phyloP scores from a whole-genome alignment of 53 echinoderm and acorn worm species.

The Henricia sp. region DNA sequence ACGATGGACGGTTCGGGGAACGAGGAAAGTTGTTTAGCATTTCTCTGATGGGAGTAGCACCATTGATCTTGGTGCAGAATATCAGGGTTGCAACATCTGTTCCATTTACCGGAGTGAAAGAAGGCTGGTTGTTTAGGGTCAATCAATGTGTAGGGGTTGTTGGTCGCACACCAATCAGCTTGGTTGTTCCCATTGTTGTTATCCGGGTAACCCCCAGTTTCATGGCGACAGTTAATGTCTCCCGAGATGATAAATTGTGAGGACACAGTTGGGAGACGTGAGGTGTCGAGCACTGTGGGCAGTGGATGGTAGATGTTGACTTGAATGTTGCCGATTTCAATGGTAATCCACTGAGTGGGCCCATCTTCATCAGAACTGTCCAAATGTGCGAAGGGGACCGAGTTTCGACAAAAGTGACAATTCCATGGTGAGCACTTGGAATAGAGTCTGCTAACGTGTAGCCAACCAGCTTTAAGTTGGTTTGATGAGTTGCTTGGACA shows the following conservation, averaged over 20 bases:
- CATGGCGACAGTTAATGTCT: slow-evolving; percentile 9
- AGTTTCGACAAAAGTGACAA: slow-evolving; percentile 6
- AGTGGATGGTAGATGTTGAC: slow-evolving; percentile 30
- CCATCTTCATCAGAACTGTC: slow-evolving; percentile 7
- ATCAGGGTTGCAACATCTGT: too few relatives aligned
- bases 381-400: slow-evolving; percentile 6
- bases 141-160: background rate
- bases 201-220: slow-evolving; percentile 11
- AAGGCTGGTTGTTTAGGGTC: background rate
- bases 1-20: slow-evolving; percentile 1
- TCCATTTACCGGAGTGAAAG: too few relatives aligned
- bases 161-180: slow-evolving; percentile 7
- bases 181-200: background rate
- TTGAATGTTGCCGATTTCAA: slow-evolving; percentile 10
- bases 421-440: background rate
- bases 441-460: slow-evolving; percentile 7
- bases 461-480: background rate
- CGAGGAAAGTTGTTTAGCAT: background rate
- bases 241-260: background rate
- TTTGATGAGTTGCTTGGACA: slow-evolving; percentile 1
- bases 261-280: slow-evolving; percentile 14
- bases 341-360: slow-evolving; percentile 5
- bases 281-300: background rate
- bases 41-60: background rate
- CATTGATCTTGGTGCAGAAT: background rate